phyloP scores from a whole-genome alignment of 2,797 vertebrate species.

The Anolis apletophallus region DNA sequence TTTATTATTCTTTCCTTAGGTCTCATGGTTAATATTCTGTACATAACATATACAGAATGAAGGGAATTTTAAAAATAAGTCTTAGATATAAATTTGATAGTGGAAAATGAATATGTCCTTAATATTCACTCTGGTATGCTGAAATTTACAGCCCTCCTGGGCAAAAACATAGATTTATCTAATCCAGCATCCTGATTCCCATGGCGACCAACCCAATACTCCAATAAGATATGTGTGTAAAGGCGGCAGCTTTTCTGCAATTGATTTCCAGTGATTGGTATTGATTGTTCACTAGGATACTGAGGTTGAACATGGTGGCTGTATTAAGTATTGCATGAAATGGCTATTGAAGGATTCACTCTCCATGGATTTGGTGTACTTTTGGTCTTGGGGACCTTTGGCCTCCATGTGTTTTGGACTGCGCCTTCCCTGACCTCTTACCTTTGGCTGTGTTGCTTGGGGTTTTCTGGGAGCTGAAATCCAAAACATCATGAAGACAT shows the following conservation, averaged over 20 bases:
- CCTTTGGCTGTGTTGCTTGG: neutral
- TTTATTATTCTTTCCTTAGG: conserved; percentile 41
- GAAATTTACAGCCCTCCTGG: neutral
- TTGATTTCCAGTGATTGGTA: neutral
- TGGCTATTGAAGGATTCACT: neutral
- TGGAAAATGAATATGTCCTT: conserved; percentile 4
- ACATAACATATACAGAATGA: neutral
- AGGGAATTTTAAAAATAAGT: neutral
- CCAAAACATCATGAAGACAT: neutral
- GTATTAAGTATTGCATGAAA: neutral
- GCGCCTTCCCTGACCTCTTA: neutral
- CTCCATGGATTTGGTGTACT: neutral
- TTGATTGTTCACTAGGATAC: neutral
- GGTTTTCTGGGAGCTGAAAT: neutral
- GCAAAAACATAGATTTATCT: neutral
- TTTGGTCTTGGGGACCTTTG: neutral
- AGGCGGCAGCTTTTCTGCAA: neutral
- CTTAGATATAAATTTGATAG: neutral
- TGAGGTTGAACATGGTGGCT: neutral
- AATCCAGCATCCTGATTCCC: neutral
- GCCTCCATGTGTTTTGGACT: neutral
- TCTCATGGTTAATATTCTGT: neutral
- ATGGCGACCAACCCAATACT: neutral
- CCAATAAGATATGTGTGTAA: neutral
- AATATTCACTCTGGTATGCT: neutral